Evolutionary conservation across 2,113 vertebrate species (phyloP), one percentile per base, ranked within the genome.

Genomic region (Indri indri): DNA sequence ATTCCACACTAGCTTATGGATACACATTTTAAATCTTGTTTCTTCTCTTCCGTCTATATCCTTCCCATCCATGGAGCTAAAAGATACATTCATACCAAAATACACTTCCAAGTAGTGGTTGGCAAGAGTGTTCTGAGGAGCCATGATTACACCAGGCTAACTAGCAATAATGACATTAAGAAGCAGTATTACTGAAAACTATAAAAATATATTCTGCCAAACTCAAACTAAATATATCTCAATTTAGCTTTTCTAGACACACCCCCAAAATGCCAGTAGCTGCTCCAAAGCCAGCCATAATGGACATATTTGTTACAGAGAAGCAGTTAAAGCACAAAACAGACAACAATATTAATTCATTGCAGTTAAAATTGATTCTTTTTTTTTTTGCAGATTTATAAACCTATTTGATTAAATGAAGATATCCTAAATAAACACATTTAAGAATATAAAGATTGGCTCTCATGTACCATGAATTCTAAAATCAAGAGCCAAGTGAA

Each of bases 211-310:
- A 32, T 50, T 65, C 9, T 12, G 42, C 2, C 8, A 45, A 90
- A 81, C 6, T 59, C 50, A 57, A 71, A 87, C 10, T 42, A 63
- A 32, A 61, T 63, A 34, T 61, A 12, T 71, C 23, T 27, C 11
- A 25, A 34, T 25, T 77, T 42, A 37, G 1, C 4, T 54, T 54
- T 68, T 66, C 45, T 27, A 77, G 30, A 70, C 2, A 79, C 7
- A 0, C 2, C 5, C 10, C 3, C 9, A 50, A 14, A 57, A 54
- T 45, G 3, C 10, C 1, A 13, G 8, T 12, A 65, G 32, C 3
- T 7, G 9, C 12, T 25, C 13, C 11, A 37, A 45, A 14, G 80
- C 20, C 5, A 17, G 11, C 0, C 9, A 7, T 65, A 42, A n/a
- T 37, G 34, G 12, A 85, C 12, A 6, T 5, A 2, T 5, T 0